Base-by-base conservation (phyloP, 2,113 vertebrate species). In the Cranoglanis bouderius region DNA sequence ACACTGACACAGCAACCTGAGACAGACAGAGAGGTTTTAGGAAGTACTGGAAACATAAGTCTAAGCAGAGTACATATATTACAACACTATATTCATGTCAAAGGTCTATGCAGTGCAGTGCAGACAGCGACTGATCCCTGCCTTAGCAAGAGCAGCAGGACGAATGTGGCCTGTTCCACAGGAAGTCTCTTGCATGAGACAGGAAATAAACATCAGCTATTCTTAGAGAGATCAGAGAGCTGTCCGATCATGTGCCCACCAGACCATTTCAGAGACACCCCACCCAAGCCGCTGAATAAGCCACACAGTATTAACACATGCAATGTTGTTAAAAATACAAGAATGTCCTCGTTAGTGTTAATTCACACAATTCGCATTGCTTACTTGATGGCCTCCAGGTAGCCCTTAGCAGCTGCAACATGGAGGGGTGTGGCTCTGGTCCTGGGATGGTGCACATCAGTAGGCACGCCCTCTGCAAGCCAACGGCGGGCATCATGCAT, bases 391-490 rank as follows among this genome's bases (percentile, higher is more conserved):
- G 98, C 98, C 93, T 99, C 98, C 6, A 96, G 91, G 89, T 99
- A 99, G 91, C 98, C 97, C 92, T 99, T 99, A 84, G 98, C 98
- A 0, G 98, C 97, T 49, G 98, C 97, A 6, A 99, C 98, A 0
- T 99, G 98, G 32, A 99, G 96, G 16, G 97, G 97, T 0, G 97
- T 97, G 93, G 98, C 98, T 1, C 97, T 97, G 0, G 97, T 98
- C 80, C 95, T 96, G 24, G 96, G 94, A 90, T 99, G 96, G 87
- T 91, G 95, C 1, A 96, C 35, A 9, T 97, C 95, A 16, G 95
- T 90, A 16, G 97, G 97, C 1, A 93, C 95, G 1, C 97, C 96
- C 0, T 97, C 97, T 80, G 95, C 96, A 85, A 98, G 95, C 98
- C 98, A 99, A 82, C 95, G 94, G 2, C 96, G 95, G 9, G 98